These are phyloP conservation scores for Luffia ferchaultella DNA, from an alignment of 2,888 invertebrate species.

Conservation along the genomic window DNA sequence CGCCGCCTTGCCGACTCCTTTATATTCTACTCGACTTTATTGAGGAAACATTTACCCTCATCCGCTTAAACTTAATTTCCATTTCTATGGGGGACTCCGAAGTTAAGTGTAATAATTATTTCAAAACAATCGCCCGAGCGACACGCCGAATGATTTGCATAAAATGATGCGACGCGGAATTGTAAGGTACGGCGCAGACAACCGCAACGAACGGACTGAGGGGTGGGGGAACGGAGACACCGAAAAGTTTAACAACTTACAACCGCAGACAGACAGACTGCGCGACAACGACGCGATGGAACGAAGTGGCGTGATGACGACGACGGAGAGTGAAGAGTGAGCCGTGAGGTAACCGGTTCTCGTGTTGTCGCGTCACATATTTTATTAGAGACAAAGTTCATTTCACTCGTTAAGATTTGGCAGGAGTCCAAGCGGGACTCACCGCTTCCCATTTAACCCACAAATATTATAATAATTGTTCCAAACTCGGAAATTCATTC, in stretches of 20 bases:
- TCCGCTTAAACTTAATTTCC: not conserved
- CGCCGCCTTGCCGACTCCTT: not conserved
- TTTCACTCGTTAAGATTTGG: constrained; percentile 46
- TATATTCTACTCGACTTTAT: not conserved
- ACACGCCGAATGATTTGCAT: not conserved
- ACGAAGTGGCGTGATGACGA: not conserved
- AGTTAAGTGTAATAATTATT: not conserved
- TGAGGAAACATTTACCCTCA: not conserved
- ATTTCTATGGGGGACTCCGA: not conserved
- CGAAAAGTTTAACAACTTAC: constrained; percentile 40
- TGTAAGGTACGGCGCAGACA: not conserved
- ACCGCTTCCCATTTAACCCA: not conserved
- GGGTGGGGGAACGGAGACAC: constrained; percentile 35
- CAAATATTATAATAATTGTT: not conserved
- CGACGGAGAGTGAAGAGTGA: not conserved
- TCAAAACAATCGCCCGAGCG: not conserved
- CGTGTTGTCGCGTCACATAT: constrained; percentile 4
- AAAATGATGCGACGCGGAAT: not conserved
- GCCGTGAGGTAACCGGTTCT: not conserved
- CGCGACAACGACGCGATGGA: not conserved
- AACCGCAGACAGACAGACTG: constrained; percentile 29
- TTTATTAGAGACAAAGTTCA: constrained; percentile 38
- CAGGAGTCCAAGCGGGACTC: constrained; percentile 23
- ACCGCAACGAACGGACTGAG: not conserved
- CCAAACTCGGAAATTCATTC: not conserved